These are phyloP conservation scores for Procambarus clarkii DNA, from an alignment of 1,140 invertebrate genomes.

Conservation along the genomic window DNA sequence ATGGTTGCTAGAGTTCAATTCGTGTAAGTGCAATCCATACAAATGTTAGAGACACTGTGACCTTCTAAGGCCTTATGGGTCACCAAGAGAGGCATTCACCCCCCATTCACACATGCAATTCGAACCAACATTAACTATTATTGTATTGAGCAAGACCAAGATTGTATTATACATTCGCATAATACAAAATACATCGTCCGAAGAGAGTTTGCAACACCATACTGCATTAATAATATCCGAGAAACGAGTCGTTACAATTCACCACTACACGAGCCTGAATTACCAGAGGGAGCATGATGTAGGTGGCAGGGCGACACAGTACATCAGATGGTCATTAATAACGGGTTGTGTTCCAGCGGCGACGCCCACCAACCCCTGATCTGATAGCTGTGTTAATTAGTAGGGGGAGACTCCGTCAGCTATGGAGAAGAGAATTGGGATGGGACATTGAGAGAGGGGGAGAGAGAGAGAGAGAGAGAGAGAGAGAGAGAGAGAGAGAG, in stretches of 20 bases:
- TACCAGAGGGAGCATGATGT: background rate
- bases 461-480: background rate
- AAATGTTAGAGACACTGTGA: too few relatives aligned
- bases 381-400: background rate
- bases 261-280: background rate
- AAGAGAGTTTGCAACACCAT: too few relatives aligned
- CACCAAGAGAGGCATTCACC: too few relatives aligned
- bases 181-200: too few relatives aligned
- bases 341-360: background rate
- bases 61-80: too few relatives aligned
- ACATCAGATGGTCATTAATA: background rate
- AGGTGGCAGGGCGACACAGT: background rate
- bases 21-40: too few relatives aligned
- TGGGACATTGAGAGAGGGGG: background rate
- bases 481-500: constrained; percentile 2
- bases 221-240: too few relatives aligned
- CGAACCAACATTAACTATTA: too few relatives aligned
- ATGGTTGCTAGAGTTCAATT: too few relatives aligned
- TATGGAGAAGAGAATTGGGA: background rate
- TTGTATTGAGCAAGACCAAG: too few relatives aligned
- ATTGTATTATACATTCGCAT: too few relatives aligned
- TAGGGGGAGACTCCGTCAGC: background rate
- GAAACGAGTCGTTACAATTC: background rate
- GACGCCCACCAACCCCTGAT: background rate
- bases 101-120: too few relatives aligned